phyloP scores from a whole-genome alignment of 2,113 vertebrate species.

The Beaufortia kweichowensis region DNA sequence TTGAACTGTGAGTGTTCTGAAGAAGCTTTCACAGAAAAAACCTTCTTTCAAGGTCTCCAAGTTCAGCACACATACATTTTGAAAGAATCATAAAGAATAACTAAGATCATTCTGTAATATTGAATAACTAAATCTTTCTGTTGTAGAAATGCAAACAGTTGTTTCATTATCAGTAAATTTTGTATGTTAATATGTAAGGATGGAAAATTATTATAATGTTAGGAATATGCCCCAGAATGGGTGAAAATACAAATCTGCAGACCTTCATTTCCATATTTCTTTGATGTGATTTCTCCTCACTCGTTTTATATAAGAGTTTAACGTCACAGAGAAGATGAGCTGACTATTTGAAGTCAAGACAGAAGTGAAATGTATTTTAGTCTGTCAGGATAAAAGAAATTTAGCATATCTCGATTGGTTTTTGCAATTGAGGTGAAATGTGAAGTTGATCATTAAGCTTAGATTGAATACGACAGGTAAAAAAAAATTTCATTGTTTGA shows the following conservation, averaged over 20 bases:
- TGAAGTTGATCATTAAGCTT: no score
- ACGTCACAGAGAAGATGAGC: background rate
- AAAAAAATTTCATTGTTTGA: no score
- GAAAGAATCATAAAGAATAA: background rate
- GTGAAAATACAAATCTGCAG: background rate
- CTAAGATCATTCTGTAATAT: background rate
- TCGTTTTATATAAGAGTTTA: background rate
- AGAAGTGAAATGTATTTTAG: background rate
- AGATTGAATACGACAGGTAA: no score
- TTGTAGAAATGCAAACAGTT: background rate
- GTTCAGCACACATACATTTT: background rate
- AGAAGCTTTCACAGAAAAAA: background rate
- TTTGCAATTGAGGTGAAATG: no score
- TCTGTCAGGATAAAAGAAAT: background rate
- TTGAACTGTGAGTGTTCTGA: constrained; percentile 17
- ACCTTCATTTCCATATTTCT: background rate
- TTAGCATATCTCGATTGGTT: background rate
- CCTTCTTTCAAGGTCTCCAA: background rate
- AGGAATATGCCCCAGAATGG: background rate
- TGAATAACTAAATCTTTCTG: background rate
- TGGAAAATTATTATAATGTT: background rate
- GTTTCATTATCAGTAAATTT: background rate
- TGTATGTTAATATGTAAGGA: background rate
- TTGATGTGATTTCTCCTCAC: background rate
- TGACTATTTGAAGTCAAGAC: background rate